A percentile compares a stretch with the other conserved stretches of the same genome.
Evolutionary conservation across 1,140 invertebrate genomes (phyloP).

Genomic region (Macrostomum lignano): DNA sequence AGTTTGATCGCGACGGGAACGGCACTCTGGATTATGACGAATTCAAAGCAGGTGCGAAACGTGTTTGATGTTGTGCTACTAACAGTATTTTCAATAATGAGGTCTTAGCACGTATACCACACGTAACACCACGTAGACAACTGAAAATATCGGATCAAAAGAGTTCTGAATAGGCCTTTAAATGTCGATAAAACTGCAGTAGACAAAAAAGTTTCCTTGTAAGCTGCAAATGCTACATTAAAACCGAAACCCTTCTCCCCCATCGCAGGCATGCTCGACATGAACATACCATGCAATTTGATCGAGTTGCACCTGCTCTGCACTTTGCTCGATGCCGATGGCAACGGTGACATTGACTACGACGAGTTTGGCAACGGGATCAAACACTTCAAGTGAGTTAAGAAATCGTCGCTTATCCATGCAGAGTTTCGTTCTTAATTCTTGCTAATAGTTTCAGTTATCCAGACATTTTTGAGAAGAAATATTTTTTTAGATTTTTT

Average conservation of each 20-base stretch:
- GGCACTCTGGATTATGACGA: constrained; percentile 15
- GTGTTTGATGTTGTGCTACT: too few relatives aligned
- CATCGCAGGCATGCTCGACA: constrained; percentile 17
- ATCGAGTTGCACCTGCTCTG: constrained; percentile 15
- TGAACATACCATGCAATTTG: constrained; percentile 12
- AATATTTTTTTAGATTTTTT: too few relatives aligned
- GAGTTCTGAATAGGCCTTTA: too few relatives aligned
- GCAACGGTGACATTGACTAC: constrained; percentile 15
- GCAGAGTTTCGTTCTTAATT: not conserved
- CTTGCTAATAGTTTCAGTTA: not conserved
- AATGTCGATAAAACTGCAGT: too few relatives aligned
- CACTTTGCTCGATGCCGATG: constrained; percentile 14
- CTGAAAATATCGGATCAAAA: too few relatives aligned
- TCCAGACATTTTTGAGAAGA: too few relatives aligned
- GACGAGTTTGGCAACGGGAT: constrained; percentile 14
- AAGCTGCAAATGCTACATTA: too few relatives aligned
- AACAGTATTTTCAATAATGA: too few relatives aligned
- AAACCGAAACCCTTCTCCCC: too few relatives aligned
- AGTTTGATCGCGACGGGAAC: constrained; percentile 13
- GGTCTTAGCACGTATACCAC: too few relatives aligned
- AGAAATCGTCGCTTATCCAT: not conserved
- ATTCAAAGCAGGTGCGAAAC: constrained; percentile 22
- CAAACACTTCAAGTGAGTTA: constrained; percentile 11
- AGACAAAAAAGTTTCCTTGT: too few relatives aligned
- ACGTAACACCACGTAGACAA: too few relatives aligned